Evolutionary conservation across 2,797 vertebrate genomes (phyloP).

Genomic region (Buphagus erythrorhynchus): DNA sequence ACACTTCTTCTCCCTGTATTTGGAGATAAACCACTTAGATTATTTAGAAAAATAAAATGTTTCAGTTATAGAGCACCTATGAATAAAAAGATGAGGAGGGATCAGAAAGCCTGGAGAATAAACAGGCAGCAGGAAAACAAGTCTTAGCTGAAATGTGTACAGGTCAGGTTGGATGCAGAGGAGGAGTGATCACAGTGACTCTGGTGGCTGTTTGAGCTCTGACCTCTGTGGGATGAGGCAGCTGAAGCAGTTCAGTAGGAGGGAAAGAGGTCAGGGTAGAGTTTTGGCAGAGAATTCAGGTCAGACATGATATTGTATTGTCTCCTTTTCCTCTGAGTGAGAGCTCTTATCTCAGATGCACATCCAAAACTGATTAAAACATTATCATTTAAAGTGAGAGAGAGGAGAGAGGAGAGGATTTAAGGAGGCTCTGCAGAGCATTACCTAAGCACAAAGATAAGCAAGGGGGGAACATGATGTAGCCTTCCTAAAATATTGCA

Average conservation of each 20-base stretch:
- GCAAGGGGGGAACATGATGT: background rate
- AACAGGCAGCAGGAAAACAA: background rate
- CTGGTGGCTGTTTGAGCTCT: background rate
- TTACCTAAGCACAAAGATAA: background rate
- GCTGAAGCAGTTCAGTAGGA: background rate
- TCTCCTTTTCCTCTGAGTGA: background rate
- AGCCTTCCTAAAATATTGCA: background rate
- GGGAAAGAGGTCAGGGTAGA: background rate
- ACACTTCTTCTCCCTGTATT: background rate
- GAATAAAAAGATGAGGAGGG: background rate
- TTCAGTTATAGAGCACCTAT: background rate
- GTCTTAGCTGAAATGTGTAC: background rate
- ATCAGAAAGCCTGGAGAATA: background rate
- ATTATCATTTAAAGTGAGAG: background rate
- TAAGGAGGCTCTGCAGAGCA: background rate
- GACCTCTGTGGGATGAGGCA: background rate
- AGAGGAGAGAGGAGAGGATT: background rate
- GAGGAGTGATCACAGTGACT: background rate
- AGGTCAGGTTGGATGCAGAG: background rate
- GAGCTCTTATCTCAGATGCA: background rate
- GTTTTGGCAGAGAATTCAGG: background rate
- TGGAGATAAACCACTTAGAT: background rate
- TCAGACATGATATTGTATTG: background rate
- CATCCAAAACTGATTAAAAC: constrained; percentile 8
- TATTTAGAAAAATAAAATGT: background rate